phyloP scores from a whole-genome alignment of 2,113 vertebrate genomes.

The Thymallus thymallus region DNA sequence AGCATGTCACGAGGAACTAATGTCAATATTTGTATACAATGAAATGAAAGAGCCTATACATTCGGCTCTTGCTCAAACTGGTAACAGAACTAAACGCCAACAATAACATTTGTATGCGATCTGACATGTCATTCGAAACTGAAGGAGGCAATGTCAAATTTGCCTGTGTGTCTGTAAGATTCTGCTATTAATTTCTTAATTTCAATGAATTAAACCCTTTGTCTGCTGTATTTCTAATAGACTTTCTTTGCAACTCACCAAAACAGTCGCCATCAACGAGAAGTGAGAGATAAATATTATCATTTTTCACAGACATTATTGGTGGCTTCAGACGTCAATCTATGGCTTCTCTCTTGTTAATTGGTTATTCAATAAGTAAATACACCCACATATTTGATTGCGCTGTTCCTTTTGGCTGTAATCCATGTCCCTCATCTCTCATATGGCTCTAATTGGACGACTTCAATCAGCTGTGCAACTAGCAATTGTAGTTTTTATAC shows the following conservation, averaged over 20 bases:
- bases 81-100: constrained; percentile 55
- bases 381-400: not conserved
- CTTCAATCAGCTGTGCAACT: not conserved
- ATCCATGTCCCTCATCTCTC: not conserved
- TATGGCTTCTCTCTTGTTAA: not conserved
- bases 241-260: constrained; percentile 65
- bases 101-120: constrained; percentile 50
- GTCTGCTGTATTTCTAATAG: constrained; percentile 58
- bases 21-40: not conserved
- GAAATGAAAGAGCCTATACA: not conserved
- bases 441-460: not conserved
- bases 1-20: not conserved
- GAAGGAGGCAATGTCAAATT: constrained; percentile 42
- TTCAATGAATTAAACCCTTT: constrained; percentile 10
- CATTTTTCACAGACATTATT: not conserved
- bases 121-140: constrained; percentile 22
- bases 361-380: not conserved
- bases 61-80: constrained; percentile 37
- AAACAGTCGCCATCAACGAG: constrained; percentile 58
- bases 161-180: no score
- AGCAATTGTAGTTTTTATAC: not conserved
- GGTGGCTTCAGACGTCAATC: not conserved
- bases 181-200: not conserved
- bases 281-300: not conserved
- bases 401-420: not conserved